Conservation (phyloP, 2,113 vertebrate genomes). For the Pipa parva region DNA sequence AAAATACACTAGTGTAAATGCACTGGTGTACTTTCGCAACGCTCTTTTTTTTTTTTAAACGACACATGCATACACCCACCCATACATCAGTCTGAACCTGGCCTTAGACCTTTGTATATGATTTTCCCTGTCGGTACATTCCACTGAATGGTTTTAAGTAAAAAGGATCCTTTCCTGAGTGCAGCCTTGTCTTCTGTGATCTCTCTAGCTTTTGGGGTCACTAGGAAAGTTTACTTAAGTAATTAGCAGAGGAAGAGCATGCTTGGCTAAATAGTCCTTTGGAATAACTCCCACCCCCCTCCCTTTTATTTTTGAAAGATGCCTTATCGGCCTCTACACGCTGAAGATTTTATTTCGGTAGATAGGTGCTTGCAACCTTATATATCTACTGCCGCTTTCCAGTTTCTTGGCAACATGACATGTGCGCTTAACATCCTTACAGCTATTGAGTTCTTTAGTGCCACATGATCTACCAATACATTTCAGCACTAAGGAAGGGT, state of each 20-base stretch:
- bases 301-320: slow-evolving; percentile 29
- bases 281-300: background rate
- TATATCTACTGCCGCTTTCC: slow-evolving; percentile 26
- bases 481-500: background rate
- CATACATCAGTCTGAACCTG: no score
- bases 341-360: slow-evolving; percentile 22
- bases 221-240: slow-evolving; percentile 23
- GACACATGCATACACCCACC: no score
- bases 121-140: no score
- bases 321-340: background rate
- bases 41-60: no score
- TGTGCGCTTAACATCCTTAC: slow-evolving; percentile 29
- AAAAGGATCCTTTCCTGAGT: background rate
- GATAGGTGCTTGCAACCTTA: slow-evolving; percentile 39
- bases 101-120: no score
- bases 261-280: background rate
- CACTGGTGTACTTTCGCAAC: no score
- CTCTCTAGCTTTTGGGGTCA: slow-evolving; percentile 31
- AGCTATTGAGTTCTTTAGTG: background rate
- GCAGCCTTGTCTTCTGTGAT: background rate
- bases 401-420: slow-evolving; percentile 43
- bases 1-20: no score
- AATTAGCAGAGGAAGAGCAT: slow-evolving; percentile 18
- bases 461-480: background rate
- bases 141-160: no score